Evolutionary conservation across 2,113 vertebrate genomes (phyloP), one percentile per base, ranked within the genome.

Genomic region (Tringa solitaria): DNA sequence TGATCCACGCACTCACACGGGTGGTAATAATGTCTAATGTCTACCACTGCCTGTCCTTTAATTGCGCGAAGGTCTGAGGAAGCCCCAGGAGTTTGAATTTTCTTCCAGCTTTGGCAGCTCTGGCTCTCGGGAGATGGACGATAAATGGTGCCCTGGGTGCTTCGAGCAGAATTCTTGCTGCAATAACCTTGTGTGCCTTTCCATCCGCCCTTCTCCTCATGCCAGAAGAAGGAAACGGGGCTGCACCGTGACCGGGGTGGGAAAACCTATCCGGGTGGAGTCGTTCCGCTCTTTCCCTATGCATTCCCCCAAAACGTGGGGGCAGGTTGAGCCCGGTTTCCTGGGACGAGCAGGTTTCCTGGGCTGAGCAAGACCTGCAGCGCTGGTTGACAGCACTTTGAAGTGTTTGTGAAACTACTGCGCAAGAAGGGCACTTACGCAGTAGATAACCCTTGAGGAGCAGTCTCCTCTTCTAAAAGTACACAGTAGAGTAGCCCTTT

Each of bases 1-100:
- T 53, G 61, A 10, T n/a, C 28, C 0, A 0, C 32, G 2, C 1
- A 1, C 0, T 2, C 32, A 2, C 1, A 1, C 0, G 2, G 65
- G 21, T 32, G 21, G 24, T 54, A 4, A 8, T 5, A 11, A 8
- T 8, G 27, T 22, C 20, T 59, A 20, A 33, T 50, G 37, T 23
- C 37, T 41, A 1, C 68, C 16, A 6, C 12, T 72, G 73, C 69
- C 28, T 50, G 33, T 26, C 33, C 43, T 35, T 57, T 27, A 35
- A 30, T 41, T 54, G 2, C 46, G 68, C 35, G 56, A 26, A 84
- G 10, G 16, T 53, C 32, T 48, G 39, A 53, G 57, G 51, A n/a
- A 32, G 8, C 33, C 88, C 26, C 16, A 35, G 11, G 64, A 78
- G 9, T 23, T 1, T 32, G 12, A 20, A 14, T 74, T 88, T 41